These are phyloP conservation scores for Actinemys pallida DNA, from an alignment of 2,113 vertebrate species.

Conservation along the genomic window DNA sequence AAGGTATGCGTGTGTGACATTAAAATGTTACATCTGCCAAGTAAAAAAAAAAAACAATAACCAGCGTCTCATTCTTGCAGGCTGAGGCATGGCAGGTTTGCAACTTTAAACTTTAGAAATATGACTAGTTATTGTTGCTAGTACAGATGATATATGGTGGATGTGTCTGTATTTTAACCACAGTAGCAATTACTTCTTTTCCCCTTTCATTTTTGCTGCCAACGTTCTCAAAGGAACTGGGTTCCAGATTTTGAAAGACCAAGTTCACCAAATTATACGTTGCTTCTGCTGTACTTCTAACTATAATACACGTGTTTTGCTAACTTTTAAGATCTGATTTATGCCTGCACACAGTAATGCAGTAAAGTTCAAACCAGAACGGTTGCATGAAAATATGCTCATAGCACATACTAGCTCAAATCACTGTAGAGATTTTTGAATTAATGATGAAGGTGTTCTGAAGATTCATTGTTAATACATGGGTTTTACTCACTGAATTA, in stretches of 20 bases:
- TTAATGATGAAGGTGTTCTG: neutral
- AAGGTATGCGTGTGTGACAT: neutral
- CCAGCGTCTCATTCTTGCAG: neutral
- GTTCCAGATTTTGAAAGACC: conserved; percentile 4
- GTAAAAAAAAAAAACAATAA: conserved; percentile 1
- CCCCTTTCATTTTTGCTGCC: neutral
- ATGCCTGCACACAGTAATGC: neutral
- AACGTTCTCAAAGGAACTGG: conserved; percentile 29
- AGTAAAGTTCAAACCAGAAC: neutral
- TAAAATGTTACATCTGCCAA: conserved; percentile 1
- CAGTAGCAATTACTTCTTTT: neutral
- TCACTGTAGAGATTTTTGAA: neutral
- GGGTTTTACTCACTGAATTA: neutral
- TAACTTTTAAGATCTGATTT: conserved; percentile 26
- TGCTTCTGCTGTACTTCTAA: neutral
- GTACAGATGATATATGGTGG: neutral
- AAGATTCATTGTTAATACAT: neutral
- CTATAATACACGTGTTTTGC: neutral
- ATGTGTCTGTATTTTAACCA: conserved; percentile 42
- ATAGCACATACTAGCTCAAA: neutral
- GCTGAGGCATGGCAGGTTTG: neutral
- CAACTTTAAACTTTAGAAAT: conserved; percentile 32
- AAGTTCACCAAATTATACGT: neutral
- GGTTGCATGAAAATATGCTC: neutral
- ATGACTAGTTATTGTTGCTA: conserved; percentile 1